These are phyloP conservation scores for Erythrolamprus reginae DNA, from an alignment of 2,113 vertebrate species.

Conservation along the genomic window DNA sequence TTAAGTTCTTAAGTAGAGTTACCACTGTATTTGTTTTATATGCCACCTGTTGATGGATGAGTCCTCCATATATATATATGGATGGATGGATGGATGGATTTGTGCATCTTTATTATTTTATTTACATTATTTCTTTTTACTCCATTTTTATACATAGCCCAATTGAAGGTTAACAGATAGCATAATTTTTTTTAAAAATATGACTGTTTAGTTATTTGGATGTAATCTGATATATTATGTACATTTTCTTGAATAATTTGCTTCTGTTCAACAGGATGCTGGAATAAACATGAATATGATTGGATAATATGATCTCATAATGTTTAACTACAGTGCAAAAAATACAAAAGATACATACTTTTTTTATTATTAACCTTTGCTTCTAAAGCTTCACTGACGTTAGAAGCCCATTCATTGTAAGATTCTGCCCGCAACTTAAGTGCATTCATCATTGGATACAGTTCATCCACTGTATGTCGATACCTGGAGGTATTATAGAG, in stretches of 20 bases:
- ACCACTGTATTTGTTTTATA: background rate
- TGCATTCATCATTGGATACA: constrained; percentile 88
- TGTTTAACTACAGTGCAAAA: background rate
- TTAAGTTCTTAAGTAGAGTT: too few relatives aligned
- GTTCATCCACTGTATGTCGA: constrained; percentile 87
- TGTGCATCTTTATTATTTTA: background rate
- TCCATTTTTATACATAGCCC: background rate
- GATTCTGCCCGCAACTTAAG: constrained; percentile 82
- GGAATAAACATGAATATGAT: background rate
- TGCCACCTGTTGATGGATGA: background rate
- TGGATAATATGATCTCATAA: background rate
- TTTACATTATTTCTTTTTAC: background rate
- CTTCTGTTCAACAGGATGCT: background rate
- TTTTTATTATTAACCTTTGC: constrained; percentile 88
- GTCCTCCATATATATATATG: background rate
- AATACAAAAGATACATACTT: constrained; percentile 66
- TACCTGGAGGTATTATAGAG: constrained; percentile 67
- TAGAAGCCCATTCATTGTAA: constrained; percentile 88
- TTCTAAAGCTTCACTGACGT: constrained; percentile 82
- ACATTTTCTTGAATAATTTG: background rate
- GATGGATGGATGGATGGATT: background rate
- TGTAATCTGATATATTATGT: background rate
- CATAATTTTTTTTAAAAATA: background rate
- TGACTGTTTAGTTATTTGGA: background rate
- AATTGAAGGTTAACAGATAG: background rate